Percentiles rank a stretch among this genome's conserved stretches.
Evolutionary conservation across 2,888 invertebrate genomes (phyloP).

Genomic region (Agrochola lota): DNA sequence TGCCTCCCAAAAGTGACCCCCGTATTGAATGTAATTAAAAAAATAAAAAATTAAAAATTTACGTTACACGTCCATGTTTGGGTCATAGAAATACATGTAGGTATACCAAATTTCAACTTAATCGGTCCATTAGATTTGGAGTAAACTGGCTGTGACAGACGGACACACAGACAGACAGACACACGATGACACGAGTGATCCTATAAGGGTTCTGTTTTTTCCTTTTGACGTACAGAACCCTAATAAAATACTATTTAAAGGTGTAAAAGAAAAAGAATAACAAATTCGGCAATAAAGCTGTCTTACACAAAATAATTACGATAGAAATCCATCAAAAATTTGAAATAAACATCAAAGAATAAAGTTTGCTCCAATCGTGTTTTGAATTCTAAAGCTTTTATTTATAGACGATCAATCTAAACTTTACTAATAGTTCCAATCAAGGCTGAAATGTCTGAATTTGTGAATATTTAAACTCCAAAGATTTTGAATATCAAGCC

Average conservation of each 20-base stretch:
- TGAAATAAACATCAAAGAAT: conserved; percentile 50
- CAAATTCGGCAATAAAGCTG: conserved; percentile 22
- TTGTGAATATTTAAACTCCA: conserved; percentile 50
- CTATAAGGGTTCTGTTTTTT: too few species aligned
- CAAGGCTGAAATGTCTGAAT: conserved; percentile 52
- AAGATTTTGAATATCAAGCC: conserved; percentile 48
- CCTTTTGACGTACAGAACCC: too few species aligned
- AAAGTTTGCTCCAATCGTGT: conserved; percentile 42
- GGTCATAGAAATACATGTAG: too few species aligned
- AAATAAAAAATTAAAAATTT: too few species aligned
- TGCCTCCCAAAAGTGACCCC: too few species aligned
- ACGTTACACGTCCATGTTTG: too few species aligned
- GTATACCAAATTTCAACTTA: too few species aligned
- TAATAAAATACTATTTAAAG: background rate
- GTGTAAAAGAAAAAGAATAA: background rate
- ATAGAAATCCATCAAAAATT: conserved; percentile 39
- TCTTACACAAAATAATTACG: conserved; percentile 33
- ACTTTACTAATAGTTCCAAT: conserved; percentile 61
- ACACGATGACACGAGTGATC: too few species aligned
- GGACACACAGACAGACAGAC: too few species aligned
- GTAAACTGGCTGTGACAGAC: too few species aligned
- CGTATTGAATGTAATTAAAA: too few species aligned
- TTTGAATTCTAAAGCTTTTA: conserved; percentile 51
- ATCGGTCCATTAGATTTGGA: too few species aligned
- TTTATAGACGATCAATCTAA: conserved; percentile 56